These are phyloP conservation scores for Mylabris phalerata DNA, from an alignment of 1,140 invertebrate genomes.

Conservation along the genomic window DNA sequence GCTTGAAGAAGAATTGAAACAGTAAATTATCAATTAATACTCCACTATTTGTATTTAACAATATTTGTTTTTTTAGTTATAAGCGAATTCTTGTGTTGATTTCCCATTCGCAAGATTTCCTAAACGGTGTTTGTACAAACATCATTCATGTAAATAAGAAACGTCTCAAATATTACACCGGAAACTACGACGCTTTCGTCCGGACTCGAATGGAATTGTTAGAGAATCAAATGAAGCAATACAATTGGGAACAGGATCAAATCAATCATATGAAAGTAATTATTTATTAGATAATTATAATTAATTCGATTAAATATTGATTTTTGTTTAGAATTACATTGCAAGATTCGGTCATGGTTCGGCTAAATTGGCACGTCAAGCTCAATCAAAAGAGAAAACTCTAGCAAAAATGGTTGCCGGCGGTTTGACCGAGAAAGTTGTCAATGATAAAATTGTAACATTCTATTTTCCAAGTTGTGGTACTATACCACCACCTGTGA, in stretches of 20 bases:
- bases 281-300: constrained; percentile 16
- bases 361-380: constrained; percentile 95
- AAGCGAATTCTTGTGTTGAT: constrained; percentile 97
- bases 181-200: constrained; percentile 94
- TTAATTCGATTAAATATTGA: background rate
- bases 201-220: constrained; percentile 87
- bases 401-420: constrained; percentile 98
- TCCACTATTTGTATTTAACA: background rate
- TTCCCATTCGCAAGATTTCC: constrained; percentile 99
- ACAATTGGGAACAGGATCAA: constrained; percentile 99
- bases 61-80: constrained; percentile 54
- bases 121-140: constrained; percentile 99
- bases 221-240: constrained; percentile 98
- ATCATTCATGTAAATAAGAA: constrained; percentile 95
- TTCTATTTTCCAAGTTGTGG: constrained; percentile 98
- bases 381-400: constrained; percentile 99
- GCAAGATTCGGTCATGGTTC: constrained; percentile 98
- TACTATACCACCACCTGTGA: constrained; percentile 94
- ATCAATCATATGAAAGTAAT: constrained; percentile 96
- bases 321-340: constrained; percentile 81
- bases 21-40: constrained; percentile 46
- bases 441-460: constrained; percentile 80
- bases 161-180: constrained; percentile 89
- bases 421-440: constrained; percentile 78
- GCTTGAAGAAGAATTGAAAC: constrained; percentile 95